Evolutionary conservation across 2,888 invertebrate genomes (phyloP).

Genomic region (Leucania comma): DNA sequence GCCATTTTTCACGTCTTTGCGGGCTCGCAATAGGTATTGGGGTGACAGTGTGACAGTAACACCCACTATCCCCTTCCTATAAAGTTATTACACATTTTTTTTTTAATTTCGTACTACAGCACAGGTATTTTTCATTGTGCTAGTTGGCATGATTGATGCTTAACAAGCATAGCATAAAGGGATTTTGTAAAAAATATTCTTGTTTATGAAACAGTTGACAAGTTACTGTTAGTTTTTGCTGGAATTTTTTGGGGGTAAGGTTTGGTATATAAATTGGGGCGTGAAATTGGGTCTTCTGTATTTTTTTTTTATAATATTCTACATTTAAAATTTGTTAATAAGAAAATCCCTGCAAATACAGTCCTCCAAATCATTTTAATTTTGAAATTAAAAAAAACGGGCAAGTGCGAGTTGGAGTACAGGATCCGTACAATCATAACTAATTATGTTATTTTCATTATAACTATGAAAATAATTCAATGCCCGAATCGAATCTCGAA

Average conservation of each 20-base stretch:
- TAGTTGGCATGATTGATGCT: slow-evolving; percentile 64
- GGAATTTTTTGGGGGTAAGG: slow-evolving; percentile 15
- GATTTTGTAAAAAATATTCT: slow-evolving; percentile 49
- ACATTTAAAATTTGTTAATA: not conserved
- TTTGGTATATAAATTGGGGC: slow-evolving; percentile 7
- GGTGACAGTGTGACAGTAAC: slow-evolving; percentile 77
- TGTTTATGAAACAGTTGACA: slow-evolving; percentile 40
- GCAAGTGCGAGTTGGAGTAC: too few relatives aligned
- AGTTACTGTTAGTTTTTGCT: slow-evolving; percentile 39
- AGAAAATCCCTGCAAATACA: not conserved
- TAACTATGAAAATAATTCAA: too few relatives aligned
- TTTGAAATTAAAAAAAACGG: too few relatives aligned
- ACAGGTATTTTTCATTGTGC: slow-evolving; percentile 59
- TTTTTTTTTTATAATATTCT: not conserved
- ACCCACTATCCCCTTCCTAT: slow-evolving; percentile 75
- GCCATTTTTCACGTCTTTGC: slow-evolving; percentile 90
- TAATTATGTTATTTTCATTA: too few relatives aligned
- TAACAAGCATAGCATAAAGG: slow-evolving; percentile 52
- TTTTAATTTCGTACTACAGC: slow-evolving; percentile 67
- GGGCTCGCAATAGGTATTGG: slow-evolving; percentile 83
- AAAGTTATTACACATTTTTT: slow-evolving; percentile 72
- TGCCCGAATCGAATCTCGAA: too few relatives aligned
- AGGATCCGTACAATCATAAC: too few relatives aligned
- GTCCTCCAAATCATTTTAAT: not conserved
- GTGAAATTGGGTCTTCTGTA: not conserved